Base-by-base conservation (phyloP, 2,113 vertebrate genomes). In the Empidonax traillii region DNA sequence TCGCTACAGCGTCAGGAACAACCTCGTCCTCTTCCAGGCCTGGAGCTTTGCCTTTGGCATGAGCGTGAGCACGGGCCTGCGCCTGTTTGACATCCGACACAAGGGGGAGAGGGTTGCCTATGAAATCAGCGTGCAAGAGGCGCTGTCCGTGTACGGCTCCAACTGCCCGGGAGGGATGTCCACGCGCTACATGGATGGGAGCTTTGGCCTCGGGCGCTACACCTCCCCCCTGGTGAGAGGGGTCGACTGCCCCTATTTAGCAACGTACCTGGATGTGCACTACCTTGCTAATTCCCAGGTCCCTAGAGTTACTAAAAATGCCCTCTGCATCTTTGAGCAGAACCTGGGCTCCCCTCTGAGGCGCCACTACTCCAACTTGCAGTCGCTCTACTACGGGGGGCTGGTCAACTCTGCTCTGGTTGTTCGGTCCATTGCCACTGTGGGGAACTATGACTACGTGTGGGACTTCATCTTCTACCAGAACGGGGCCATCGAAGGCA, bases 381-480 rank as follows among this genome's bases (percentile, higher is more conserved):
- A 98, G 90, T 97, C 98, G 16, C 91, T 97, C 81, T 98, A 97
- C 90, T 99, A 98, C 0, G 98, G 99, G 5, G 99, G 99, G 1
- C 92, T 99, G 98, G 98, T 97, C 18, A 98, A 98, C 98, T 99
- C 98, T 2, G 98, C 98, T 0, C 95, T 99, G 76, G 97, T 62
- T 31, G 13, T 99, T 67, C 97, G 99, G 37, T 98, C 98, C 15
- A 98, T 99, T 53, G 98, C 98, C 0, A 97, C 98, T 0, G 97
- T 99, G 19, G 98, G 98, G 15, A 99, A 98, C 96, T 96, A 99
- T 1, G 98, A 99, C 96, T 99, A 99, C 43, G 93, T 99, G 75
- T 99, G 99, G 98, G 99, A 99, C 90, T 99, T 99, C 74, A 96
- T 99, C 59, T 98, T 99, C 92, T 97, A 99, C 88, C 98, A 99